Percentiles rank a stretch among this genome's conserved stretches.
These are phyloP conservation scores for Galaxea fascicularis DNA, from an alignment of 92 coral and sea anemone genomes.

Conservation along the genomic window DNA sequence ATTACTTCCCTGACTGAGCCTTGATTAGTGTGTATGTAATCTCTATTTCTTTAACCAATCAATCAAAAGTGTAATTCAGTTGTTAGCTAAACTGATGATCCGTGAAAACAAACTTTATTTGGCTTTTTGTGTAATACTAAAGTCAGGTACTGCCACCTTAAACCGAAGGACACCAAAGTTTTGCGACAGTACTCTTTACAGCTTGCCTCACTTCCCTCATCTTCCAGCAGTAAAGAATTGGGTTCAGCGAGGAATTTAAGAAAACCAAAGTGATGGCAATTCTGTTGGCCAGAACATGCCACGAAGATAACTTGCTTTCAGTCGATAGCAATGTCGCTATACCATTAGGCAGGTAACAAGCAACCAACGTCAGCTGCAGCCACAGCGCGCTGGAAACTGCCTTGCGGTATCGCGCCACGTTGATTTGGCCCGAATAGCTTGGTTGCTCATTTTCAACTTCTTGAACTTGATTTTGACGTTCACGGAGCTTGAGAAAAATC, in stretches of 20 bases:
- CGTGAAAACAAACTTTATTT: too few relatives aligned
- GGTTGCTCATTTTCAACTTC: background rate
- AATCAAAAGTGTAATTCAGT: too few relatives aligned
- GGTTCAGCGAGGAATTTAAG: slow-evolving; percentile 22
- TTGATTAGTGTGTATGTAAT: too few relatives aligned
- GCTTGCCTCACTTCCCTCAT: slow-evolving; percentile 14
- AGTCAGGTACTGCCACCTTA: background rate
- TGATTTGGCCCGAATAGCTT: background rate
- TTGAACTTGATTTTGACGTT: background rate
- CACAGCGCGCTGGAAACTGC: slow-evolving; percentile 18
- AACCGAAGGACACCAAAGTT: background rate
- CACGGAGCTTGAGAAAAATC: slow-evolving; percentile 7
- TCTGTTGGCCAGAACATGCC: background rate
- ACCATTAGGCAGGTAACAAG: slow-evolving; percentile 22
- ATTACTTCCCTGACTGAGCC: too few relatives aligned
- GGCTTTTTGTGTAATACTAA: too few relatives aligned
- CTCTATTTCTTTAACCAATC: too few relatives aligned
- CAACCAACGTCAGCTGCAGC: slow-evolving; percentile 18
- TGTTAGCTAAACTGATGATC: too few relatives aligned
- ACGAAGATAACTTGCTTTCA: background rate
- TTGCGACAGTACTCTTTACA: background rate
- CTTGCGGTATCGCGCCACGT: slow-evolving; percentile 16
- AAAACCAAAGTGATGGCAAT: slow-evolving; percentile 7
- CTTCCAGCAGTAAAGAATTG: slow-evolving; percentile 42
- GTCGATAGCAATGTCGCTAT: background rate